Evolutionary conservation across 1,140 invertebrate species (phyloP).

Genomic region (Theocolax elegans): DNA sequence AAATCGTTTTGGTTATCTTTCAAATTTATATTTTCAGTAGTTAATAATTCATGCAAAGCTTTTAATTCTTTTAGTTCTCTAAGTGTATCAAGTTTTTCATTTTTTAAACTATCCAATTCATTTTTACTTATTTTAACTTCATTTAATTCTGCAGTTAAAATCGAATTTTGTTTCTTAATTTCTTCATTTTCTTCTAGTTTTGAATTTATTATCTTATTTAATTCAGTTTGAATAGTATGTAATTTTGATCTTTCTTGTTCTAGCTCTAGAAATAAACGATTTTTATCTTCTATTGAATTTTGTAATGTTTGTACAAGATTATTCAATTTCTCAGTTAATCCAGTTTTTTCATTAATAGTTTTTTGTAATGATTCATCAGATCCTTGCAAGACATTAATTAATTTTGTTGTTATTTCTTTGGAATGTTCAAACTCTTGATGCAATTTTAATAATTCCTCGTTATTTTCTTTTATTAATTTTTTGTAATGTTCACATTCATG

Average conservation of each 20-base stretch:
- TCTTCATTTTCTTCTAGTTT: conserved; percentile 50
- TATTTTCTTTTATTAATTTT: conserved; percentile 42
- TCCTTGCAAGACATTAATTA: conserved; percentile 45
- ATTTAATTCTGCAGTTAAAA: conserved; percentile 40
- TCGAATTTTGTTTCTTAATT: conserved; percentile 48
- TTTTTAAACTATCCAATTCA: conserved; percentile 16
- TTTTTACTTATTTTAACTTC: conserved; percentile 35
- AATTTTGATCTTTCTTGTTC: conserved; percentile 42
- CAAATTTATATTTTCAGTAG: conserved; percentile 49
- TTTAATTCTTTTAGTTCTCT: conserved; percentile 44
- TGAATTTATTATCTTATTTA: conserved; percentile 35
- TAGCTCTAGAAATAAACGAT: conserved; percentile 42
- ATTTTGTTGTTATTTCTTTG: conserved; percentile 39
- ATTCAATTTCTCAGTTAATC: conserved; percentile 48
- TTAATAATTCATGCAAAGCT: conserved; percentile 33
- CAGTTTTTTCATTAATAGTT: conserved; percentile 37
- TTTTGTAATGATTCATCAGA: conserved; percentile 44
- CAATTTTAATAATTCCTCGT: conserved; percentile 28
- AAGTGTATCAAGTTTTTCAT: conserved; percentile 4
- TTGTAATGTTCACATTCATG: conserved; percentile 39
- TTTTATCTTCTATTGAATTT: conserved; percentile 52
- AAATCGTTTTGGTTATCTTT: conserved; percentile 53
- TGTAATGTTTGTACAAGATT: conserved; percentile 47
- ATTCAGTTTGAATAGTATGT: conserved; percentile 21
- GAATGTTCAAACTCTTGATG: conserved; percentile 39